A percentile compares a stretch with the other conserved stretches of the same genome.
Evolutionary conservation across 2,113 vertebrate genomes (phyloP).

Genomic region (Cyanoramphus novaezelandiae): DNA sequence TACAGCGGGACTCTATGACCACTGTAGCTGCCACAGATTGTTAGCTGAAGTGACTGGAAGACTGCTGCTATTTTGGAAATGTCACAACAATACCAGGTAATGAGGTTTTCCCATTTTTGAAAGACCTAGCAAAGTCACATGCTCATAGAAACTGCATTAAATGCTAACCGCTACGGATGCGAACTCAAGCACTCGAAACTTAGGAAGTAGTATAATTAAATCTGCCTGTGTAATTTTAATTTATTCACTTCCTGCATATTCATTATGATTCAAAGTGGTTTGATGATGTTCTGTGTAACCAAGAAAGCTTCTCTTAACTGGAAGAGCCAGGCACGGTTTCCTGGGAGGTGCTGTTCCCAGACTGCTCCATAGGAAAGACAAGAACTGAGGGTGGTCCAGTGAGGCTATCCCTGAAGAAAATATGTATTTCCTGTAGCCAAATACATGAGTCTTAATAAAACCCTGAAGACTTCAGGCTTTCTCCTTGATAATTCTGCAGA

Average conservation of each 20-base stretch:
- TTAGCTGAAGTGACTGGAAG: not conserved
- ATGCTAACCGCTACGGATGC: not conserved
- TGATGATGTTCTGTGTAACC: not conserved
- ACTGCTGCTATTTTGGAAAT: not conserved
- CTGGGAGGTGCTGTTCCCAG: not conserved
- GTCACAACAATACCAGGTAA: not conserved
- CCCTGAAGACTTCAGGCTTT: not conserved
- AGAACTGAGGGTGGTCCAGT: not conserved
- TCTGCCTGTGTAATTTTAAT: not conserved
- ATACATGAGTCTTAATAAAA: not conserved
- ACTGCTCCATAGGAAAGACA: not conserved
- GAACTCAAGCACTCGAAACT: not conserved
- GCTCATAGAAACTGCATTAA: not conserved
- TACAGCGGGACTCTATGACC: not conserved
- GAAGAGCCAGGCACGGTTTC: not conserved
- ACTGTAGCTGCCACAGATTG: not conserved
- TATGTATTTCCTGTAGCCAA: not conserved
- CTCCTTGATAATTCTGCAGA: not conserved
- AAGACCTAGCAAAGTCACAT: not conserved
- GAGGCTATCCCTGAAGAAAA: not conserved
- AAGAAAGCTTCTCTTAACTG: not conserved
- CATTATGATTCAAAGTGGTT: not conserved
- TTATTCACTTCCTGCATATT: conserved; percentile 8
- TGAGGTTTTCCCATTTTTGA: not conserved
- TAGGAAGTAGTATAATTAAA: not conserved